Evolutionary conservation across 2,113 vertebrate genomes (phyloP).

Genomic region (Bolborhynchus lineola): DNA sequence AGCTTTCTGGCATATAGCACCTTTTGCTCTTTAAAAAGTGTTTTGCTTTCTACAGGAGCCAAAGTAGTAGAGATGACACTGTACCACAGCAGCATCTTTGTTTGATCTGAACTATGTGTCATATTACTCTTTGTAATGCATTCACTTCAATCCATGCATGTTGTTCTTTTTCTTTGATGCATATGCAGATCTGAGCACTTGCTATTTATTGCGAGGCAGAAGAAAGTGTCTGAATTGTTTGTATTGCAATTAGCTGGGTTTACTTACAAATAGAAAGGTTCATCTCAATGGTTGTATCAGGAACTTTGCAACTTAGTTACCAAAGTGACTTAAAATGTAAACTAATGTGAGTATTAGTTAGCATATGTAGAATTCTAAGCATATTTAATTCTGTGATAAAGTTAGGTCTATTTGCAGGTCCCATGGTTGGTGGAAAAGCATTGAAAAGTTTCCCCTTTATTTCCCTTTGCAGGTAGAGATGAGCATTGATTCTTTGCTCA

Average conservation of each 20-base stretch:
- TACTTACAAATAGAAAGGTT: neutral
- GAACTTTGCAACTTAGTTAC: neutral
- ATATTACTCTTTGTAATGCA: neutral
- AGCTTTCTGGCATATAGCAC: neutral
- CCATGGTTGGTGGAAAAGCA: neutral
- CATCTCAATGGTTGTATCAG: neutral
- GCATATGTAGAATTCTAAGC: neutral
- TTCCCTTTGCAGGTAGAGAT: neutral
- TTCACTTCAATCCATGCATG: neutral
- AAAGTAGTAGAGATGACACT: neutral
- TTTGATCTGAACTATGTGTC: slow-evolving; percentile 47
- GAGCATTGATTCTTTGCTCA: neutral
- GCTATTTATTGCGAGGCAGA: slow-evolving; percentile 13
- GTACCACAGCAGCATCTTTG: slow-evolving; percentile 8
- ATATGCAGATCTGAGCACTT: neutral
- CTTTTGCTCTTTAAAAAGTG: neutral
- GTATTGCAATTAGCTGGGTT: slow-evolving; percentile 11
- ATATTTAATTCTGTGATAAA: neutral
- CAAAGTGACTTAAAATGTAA: neutral
- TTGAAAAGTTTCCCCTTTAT: neutral
- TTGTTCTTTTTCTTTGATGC: neutral
- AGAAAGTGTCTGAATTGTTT: slow-evolving; percentile 51
- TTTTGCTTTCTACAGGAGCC: neutral
- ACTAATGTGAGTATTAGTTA: neutral
- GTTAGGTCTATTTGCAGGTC: neutral